These are phyloP conservation scores for Mastigias papua DNA, from an alignment of 30 jellyfish, hydroid and myxozoan genomes.

Conservation along the genomic window DNA sequence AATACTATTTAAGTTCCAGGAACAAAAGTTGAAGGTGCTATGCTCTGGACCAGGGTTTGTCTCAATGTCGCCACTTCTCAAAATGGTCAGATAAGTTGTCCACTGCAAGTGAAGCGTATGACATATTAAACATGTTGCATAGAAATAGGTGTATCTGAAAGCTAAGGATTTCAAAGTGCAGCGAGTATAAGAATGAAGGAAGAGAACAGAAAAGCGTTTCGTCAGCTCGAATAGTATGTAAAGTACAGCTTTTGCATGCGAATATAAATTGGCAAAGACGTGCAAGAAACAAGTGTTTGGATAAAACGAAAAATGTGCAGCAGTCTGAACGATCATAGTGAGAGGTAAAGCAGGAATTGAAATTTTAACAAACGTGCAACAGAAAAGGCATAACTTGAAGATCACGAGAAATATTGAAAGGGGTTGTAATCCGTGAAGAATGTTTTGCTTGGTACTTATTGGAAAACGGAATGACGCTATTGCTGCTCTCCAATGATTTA, in stretches of 20 bases:
- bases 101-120: constrained; percentile 64
- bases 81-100: constrained; percentile 38
- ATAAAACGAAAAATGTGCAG: constrained; percentile 36
- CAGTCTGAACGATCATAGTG: constrained; percentile 45
- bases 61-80: constrained; percentile 56
- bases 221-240: constrained; percentile 50
- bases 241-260: constrained; percentile 54
- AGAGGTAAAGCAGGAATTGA: too few species aligned
- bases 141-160: constrained; percentile 39
- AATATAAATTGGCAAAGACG: constrained; percentile 45
- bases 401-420: too few species aligned
- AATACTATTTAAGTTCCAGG: constrained; percentile 65
- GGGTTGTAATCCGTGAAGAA: too few species aligned
- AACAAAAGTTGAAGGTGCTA: constrained; percentile 41
- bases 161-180: constrained; percentile 35
- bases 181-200: constrained; percentile 23
- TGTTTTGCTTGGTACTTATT: too few species aligned
- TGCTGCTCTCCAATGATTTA: too few species aligned
- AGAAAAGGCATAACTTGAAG: too few species aligned
- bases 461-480: too few species aligned
- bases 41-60: constrained; percentile 64
- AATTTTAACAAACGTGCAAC: too few species aligned
- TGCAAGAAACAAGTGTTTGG: constrained; percentile 56
- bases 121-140: constrained; percentile 44
- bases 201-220: constrained; percentile 44